Conservation (phyloP, 2,797 vertebrate species). For the Xenentodon cancila region DNA sequence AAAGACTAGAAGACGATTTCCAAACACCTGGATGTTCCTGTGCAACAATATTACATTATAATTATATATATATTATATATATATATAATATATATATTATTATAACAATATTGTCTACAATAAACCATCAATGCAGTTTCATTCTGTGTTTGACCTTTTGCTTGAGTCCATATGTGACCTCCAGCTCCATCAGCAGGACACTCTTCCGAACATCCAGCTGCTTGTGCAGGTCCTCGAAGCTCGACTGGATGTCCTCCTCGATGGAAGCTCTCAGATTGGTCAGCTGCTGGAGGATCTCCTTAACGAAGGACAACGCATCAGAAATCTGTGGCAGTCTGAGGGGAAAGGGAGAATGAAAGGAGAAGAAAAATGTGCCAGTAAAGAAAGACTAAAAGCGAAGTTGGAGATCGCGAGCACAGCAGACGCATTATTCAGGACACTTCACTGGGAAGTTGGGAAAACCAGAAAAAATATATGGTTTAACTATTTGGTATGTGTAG, state of each 20-base stretch:
- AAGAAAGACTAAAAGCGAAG: not conserved
- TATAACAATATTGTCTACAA: too few species aligned
- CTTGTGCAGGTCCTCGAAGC: conserved; percentile 96
- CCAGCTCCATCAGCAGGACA: conserved; percentile 97
- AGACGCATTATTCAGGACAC: too few species aligned
- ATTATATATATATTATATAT: too few species aligned
- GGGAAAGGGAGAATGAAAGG: not conserved
- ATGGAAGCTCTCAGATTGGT: conserved; percentile 92
- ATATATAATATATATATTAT: too few species aligned
- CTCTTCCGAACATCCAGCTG: conserved; percentile 96
- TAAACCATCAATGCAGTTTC: not conserved
- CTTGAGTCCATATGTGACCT: conserved; percentile 96
- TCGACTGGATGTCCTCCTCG: conserved; percentile 95
- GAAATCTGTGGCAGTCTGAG: conserved; percentile 93
- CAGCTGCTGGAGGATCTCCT: conserved; percentile 94
- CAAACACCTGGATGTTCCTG: too few species aligned
- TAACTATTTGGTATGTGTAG: too few species aligned
- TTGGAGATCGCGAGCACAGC: too few species aligned
- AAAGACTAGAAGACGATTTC: too few species aligned
- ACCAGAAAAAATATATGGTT: too few species aligned
- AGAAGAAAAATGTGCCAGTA: not conserved
- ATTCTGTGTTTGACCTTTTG: conserved; percentile 85
- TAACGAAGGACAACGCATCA: conserved; percentile 87
- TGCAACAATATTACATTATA: too few species aligned
- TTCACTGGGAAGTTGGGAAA: too few species aligned